phyloP scores from a whole-genome alignment of 64 coral and sea anemone species.

The Exaiptasia diaphana region DNA sequence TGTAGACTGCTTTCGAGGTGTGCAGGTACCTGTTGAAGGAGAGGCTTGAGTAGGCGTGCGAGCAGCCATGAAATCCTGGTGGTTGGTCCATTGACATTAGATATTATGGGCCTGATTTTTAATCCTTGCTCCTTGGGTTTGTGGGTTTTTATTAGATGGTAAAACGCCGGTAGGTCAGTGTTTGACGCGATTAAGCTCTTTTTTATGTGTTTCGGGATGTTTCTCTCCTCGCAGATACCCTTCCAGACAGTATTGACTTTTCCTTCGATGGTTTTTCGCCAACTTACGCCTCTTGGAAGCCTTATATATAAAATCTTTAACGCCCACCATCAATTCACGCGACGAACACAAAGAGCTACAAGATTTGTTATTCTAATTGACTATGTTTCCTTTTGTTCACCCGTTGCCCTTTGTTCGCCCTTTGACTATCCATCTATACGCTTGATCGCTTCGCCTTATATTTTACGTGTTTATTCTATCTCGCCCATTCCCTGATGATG shows the following conservation, averaged over 20 bases:
- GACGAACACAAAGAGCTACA: no score
- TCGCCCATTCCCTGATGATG: no score
- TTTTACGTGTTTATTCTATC: no score
- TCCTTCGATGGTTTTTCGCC: slow-evolving; percentile 19
- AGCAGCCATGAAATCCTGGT: slow-evolving; percentile 20
- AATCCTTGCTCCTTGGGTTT: background rate
- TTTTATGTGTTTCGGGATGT: background rate
- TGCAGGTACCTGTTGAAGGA: slow-evolving; percentile 15
- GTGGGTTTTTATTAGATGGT: slow-evolving; percentile 50
- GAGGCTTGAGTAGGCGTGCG: slow-evolving; percentile 1
- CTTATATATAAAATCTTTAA: no score
- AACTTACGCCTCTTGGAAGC: no score
- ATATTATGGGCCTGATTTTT: slow-evolving; percentile 47
- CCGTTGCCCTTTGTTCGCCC: no score
- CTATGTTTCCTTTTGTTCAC: no score
- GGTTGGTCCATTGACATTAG: slow-evolving; percentile 43
- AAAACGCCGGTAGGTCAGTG: slow-evolving; percentile 18
- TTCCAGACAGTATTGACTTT: slow-evolving; percentile 11
- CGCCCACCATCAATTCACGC: no score
- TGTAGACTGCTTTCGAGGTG: slow-evolving; percentile 40
- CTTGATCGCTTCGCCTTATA: no score
- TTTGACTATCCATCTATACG: no score
- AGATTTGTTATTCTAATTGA: no score
- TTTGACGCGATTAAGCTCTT: slow-evolving; percentile 27
- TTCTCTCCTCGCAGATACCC: background rate